These are phyloP conservation scores for Torymus texanus DNA, from an alignment of 2,888 invertebrate species.

Conservation along the genomic window DNA sequence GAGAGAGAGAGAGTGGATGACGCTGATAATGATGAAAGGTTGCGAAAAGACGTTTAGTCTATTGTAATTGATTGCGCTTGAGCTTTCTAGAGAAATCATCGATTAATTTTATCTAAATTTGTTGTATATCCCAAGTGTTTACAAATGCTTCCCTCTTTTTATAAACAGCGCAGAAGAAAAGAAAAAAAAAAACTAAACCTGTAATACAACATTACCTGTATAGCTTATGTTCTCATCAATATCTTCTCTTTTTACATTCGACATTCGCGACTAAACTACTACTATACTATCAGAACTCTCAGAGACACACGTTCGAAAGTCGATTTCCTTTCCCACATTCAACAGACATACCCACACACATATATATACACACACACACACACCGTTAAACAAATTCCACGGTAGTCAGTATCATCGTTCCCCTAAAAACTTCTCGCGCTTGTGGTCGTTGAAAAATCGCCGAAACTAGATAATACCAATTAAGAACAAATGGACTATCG, in stretches of 20 bases:
- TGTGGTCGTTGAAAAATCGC: conserved; percentile 1
- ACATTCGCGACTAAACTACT: background rate
- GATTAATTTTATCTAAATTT: conserved; percentile 30
- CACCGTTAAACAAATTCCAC: too few species aligned
- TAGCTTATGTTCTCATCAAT: background rate
- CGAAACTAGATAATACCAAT: conserved; percentile 32
- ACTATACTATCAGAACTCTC: background rate
- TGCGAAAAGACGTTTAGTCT: background rate
- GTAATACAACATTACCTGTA: background rate
- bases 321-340: too few species aligned
- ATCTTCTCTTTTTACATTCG: background rate
- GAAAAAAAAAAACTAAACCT: conserved; percentile 1
- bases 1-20: too few species aligned
- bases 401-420: too few species aligned
- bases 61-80: too few species aligned
- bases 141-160: conserved; percentile 9
- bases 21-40: background rate
- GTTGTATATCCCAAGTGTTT: background rate
- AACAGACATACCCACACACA: too few species aligned
- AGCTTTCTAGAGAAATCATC: too few species aligned
- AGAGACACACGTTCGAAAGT: background rate
- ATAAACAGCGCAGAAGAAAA: background rate
- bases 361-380: too few species aligned
- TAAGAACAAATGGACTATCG: conserved; percentile 26
- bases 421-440: too few species aligned